Evolutionary conservation across 1,140 invertebrate genomes (phyloP).

Genomic region (Euglossa dilemma): DNA sequence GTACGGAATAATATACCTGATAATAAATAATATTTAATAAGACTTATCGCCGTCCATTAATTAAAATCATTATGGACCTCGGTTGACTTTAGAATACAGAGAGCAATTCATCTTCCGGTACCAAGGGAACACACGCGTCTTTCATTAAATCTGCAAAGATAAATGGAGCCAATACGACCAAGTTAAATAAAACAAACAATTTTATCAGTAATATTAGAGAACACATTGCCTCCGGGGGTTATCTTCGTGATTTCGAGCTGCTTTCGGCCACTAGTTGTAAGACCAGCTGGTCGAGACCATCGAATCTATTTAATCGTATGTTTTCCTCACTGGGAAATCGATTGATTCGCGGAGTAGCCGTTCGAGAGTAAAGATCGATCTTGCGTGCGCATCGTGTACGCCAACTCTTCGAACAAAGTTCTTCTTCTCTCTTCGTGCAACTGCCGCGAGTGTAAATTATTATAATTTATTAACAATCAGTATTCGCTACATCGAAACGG

Average conservation of each 20-base stretch:
- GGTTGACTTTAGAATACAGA: not conserved
- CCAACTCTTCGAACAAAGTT: not conserved
- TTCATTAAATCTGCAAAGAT: constrained; percentile 19
- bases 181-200: constrained; percentile 20
- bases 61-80: not conserved
- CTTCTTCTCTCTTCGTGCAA: not conserved
- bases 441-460: not conserved
- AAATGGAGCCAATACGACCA: constrained; percentile 7
- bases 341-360: not conserved
- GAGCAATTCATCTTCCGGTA: not conserved
- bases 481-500: not conserved
- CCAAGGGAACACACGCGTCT: not conserved
- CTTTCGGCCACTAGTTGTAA: not conserved
- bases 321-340: not conserved
- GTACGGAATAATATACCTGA: too few relatives aligned
- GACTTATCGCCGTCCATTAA: not conserved
- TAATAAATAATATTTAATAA: not conserved
- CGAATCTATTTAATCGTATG: constrained; percentile 14
- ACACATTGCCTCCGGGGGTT: constrained; percentile 7
- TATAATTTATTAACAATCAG: not conserved
- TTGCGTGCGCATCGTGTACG: not conserved
- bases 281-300: not conserved
- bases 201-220: constrained; percentile 46
- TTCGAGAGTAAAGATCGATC: not conserved
- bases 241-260: constrained; percentile 8